Conservation (phyloP, 2,888 invertebrate species). For the Tenthredo amoena region DNA sequence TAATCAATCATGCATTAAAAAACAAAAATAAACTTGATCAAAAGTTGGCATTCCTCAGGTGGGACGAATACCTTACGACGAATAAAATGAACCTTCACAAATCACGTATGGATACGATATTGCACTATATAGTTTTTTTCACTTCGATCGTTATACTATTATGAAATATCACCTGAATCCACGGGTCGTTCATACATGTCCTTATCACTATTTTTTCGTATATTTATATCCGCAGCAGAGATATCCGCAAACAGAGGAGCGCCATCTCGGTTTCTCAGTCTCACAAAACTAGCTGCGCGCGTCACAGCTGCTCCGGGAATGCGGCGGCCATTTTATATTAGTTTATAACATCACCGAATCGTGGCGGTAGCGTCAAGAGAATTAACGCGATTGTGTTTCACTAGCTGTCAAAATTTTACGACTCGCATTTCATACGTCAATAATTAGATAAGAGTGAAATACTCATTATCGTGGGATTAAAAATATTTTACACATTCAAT, state of each 20-base stretch:
- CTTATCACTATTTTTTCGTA: constrained; percentile 59
- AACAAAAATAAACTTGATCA: constrained; percentile 23
- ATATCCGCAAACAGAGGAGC: constrained; percentile 72
- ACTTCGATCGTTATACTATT: constrained; percentile 21
- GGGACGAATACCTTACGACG: constrained; percentile 54
- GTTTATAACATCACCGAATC: not conserved
- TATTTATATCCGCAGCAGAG: constrained; percentile 72
- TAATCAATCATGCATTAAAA: constrained; percentile 24
- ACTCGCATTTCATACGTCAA: not conserved
- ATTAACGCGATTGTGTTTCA: not conserved
- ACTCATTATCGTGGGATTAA: not conserved
- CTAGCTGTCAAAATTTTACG: not conserved
- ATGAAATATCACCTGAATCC: constrained; percentile 24
- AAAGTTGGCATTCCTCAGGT: constrained; percentile 63
- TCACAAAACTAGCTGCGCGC: constrained; percentile 40
- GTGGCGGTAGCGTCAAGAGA: constrained; percentile 27
- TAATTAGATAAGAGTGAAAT: not conserved
- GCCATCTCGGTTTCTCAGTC: constrained; percentile 72
- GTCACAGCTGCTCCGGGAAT: constrained; percentile 34
- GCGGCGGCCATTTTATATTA: constrained; percentile 23
- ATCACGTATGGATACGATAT: constrained; percentile 5
- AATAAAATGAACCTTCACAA: not conserved
- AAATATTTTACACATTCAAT: not conserved
- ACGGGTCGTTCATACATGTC: constrained; percentile 38
- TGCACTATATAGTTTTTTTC: not conserved